These are phyloP conservation scores for Phymastichus coffea DNA, from an alignment of 1,140 invertebrate species.

Conservation along the genomic window DNA sequence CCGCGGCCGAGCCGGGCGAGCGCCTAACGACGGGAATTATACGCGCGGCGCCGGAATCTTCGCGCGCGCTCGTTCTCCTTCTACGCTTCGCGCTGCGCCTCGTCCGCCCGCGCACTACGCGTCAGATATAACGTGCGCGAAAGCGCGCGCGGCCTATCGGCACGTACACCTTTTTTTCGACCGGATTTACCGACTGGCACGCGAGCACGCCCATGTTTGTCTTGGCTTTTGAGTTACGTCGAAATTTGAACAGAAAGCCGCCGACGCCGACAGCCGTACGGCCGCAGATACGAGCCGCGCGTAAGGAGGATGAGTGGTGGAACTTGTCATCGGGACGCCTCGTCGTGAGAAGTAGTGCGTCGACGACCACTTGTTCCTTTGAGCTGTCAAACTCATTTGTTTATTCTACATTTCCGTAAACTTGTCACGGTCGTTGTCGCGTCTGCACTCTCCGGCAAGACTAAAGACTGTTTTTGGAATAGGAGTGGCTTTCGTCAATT, in stretches of 20 bases:
- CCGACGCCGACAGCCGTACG: slow-evolving; percentile 33
- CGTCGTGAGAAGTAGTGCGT: too few relatives aligned
- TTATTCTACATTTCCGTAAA: too few relatives aligned
- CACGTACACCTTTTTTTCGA: slow-evolving; percentile 24
- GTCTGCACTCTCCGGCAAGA: too few relatives aligned
- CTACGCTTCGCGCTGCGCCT: slow-evolving; percentile 30
- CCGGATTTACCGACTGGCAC: slow-evolving; percentile 46
- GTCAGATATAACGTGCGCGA: slow-evolving; percentile 24
- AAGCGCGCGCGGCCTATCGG: slow-evolving; percentile 27
- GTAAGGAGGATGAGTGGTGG: slow-evolving; percentile 14
- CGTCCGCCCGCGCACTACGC: neutral
- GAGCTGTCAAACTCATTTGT: too few relatives aligned
- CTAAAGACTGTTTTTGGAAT: too few relatives aligned
- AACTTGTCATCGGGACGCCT: slow-evolving; percentile 32
- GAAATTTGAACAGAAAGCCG: slow-evolving; percentile 51
- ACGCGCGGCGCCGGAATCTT: too few relatives aligned
- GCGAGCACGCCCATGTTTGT: slow-evolving; percentile 54
- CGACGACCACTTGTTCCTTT: too few relatives aligned
- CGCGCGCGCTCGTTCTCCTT: too few relatives aligned
- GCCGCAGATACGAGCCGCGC: slow-evolving; percentile 37
- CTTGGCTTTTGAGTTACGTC: slow-evolving; percentile 54
- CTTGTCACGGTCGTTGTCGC: too few relatives aligned
- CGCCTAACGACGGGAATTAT: slow-evolving; percentile 21
- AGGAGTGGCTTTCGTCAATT: too few relatives aligned
- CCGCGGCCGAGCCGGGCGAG: too few relatives aligned